Conservation (phyloP, 2,113 vertebrate species). For the Lycocorax pyrrhopterus region DNA sequence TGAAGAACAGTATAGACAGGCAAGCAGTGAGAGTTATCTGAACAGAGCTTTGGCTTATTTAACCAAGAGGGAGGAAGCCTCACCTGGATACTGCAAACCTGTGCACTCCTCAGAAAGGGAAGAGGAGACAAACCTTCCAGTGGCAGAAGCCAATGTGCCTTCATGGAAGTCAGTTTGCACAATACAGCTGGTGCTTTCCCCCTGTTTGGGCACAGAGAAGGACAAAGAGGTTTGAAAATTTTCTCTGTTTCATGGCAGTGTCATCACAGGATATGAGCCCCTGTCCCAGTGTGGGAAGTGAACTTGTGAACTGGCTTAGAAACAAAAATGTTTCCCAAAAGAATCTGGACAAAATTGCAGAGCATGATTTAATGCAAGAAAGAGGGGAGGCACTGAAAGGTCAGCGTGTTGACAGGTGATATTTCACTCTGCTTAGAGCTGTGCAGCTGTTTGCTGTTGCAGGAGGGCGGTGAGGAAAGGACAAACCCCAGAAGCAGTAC, state of each 20-base stretch:
- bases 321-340: background rate
- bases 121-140: background rate
- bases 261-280: background rate
- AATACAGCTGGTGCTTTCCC: background rate
- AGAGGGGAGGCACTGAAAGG: background rate
- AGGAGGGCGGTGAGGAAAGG: background rate
- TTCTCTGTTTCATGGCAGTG: background rate
- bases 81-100: background rate
- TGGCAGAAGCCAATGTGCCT: background rate
- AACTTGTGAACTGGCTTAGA: background rate
- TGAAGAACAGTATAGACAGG: background rate
- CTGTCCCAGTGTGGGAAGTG: background rate
- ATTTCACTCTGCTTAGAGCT: background rate
- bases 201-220: background rate
- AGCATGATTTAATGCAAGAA: background rate
- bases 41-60: background rate
- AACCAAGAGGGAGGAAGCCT: background rate
- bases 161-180: background rate
- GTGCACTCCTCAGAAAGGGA: background rate
- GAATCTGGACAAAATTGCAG: background rate
- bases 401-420: background rate
- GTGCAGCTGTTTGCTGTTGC: slow-evolving; percentile 36
- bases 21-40: background rate
- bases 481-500: background rate
- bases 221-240: background rate